Evolutionary conservation across 1,140 invertebrate genomes (phyloP).

Genomic region (Grapholita molesta): DNA sequence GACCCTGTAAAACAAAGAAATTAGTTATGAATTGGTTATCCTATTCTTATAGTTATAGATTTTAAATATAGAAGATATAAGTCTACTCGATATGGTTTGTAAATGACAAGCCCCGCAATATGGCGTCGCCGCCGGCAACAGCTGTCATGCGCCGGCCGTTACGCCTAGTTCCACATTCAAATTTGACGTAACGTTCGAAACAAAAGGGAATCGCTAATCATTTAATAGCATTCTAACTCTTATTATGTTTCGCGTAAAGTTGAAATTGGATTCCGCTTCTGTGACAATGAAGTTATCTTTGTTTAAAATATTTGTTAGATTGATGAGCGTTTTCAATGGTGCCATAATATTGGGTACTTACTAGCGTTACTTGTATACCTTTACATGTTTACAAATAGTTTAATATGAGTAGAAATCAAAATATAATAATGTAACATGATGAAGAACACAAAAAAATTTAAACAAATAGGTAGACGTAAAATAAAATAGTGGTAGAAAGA

Average conservation of each 20-base stretch:
- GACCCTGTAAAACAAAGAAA: no score
- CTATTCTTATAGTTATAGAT: no score
- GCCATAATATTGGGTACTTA: not conserved
- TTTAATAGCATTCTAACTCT: not conserved
- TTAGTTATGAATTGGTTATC: no score
- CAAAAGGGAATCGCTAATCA: not conserved
- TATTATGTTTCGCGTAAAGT: not conserved
- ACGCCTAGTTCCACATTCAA: slow-evolving; percentile 12
- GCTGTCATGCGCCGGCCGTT: slow-evolving; percentile 6
- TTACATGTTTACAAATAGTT: no score
- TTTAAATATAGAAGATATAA: not conserved
- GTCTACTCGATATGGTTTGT: not conserved
- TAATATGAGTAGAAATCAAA: no score
- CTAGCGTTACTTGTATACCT: no score
- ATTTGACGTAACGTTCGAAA: not conserved
- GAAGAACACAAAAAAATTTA: no score
- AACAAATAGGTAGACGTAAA: no score
- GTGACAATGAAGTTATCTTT: not conserved
- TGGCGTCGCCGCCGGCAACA: slow-evolving; percentile 1
- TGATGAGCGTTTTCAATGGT: not conserved
- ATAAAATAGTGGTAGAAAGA: no score
- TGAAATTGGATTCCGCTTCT: not conserved
- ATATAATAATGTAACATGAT: no score
- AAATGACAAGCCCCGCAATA: not conserved
- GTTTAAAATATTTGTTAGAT: not conserved